Evolutionary conservation across 2,888 invertebrate genomes (phyloP).

Genomic region (Lochmaea capreae): DNA sequence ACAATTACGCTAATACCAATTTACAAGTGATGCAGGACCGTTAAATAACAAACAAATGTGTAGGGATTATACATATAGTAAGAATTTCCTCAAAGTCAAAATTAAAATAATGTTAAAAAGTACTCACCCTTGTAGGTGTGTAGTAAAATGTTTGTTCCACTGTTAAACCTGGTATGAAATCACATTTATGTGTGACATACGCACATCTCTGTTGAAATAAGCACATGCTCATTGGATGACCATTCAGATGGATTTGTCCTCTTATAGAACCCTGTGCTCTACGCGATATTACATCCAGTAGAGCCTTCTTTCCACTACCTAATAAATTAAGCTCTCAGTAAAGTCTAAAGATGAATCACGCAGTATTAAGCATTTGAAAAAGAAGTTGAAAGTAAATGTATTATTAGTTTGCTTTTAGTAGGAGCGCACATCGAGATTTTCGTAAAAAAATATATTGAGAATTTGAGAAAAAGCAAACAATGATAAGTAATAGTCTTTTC

Average conservation of each 20-base stretch:
- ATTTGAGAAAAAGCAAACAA: no score
- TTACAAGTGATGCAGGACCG: no score
- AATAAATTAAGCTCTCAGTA: conserved; percentile 16
- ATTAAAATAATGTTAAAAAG: background rate
- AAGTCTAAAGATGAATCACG: background rate
- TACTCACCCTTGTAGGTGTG: conserved; percentile 79
- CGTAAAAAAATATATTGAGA: no score
- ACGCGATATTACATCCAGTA: conserved; percentile 91
- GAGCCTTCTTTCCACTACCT: conserved; percentile 95
- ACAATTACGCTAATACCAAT: no score
- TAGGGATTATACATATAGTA: background rate
- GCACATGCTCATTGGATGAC: conserved; percentile 82
- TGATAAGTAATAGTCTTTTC: no score
- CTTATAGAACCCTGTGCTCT: conserved; percentile 84
- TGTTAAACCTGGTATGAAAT: conserved; percentile 86
- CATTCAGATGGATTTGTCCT: conserved; percentile 91
- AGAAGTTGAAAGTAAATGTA: no score
- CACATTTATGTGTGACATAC: conserved; percentile 88
- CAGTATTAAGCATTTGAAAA: no score
- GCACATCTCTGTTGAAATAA: conserved; percentile 89
- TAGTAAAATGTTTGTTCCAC: conserved; percentile 88
- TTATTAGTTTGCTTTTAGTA: no score
- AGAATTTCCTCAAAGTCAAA: background rate
- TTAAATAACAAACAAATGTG: no score
- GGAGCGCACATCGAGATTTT: no score